Percentiles rank a stretch among this genome's conserved stretches.
These are phyloP conservation scores for Hemicordylus capensis DNA, from an alignment of 2,113 vertebrate species.

Conservation along the genomic window DNA sequence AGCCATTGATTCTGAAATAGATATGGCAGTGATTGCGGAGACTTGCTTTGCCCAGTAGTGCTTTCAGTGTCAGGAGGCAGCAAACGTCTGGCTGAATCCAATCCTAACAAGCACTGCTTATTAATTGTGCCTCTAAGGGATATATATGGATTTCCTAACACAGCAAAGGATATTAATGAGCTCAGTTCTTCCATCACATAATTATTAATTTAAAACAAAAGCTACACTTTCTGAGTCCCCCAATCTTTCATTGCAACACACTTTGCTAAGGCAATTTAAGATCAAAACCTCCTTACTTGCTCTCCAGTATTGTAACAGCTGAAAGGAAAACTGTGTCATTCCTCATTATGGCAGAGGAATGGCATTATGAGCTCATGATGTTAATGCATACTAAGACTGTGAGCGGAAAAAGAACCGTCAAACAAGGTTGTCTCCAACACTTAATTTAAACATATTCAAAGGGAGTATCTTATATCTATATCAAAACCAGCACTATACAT, in stretches of 20 bases:
- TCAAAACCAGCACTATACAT: too few species aligned
- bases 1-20: neutral
- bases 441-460: neutral
- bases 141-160: neutral
- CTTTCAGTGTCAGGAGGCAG: neutral
- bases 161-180: conserved; percentile 1
- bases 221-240: neutral
- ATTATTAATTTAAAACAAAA: neutral
- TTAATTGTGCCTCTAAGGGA: neutral
- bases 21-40: neutral
- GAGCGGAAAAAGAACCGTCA: neutral
- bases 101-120: neutral
- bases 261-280: neutral
- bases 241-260: neutral
- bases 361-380: neutral
- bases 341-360: neutral
- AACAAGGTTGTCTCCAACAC: neutral
- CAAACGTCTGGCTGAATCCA: neutral
- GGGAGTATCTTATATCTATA: too few species aligned
- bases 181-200: neutral
- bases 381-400: neutral
- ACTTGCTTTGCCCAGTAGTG: neutral
- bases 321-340: neutral
- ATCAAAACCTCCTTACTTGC: neutral
- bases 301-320: neutral